A percentile compares a stretch with the other conserved stretches of the same genome.
phyloP scores from a whole-genome alignment of 2,113 vertebrate genomes.

The Gallinago paraguaiae region DNA sequence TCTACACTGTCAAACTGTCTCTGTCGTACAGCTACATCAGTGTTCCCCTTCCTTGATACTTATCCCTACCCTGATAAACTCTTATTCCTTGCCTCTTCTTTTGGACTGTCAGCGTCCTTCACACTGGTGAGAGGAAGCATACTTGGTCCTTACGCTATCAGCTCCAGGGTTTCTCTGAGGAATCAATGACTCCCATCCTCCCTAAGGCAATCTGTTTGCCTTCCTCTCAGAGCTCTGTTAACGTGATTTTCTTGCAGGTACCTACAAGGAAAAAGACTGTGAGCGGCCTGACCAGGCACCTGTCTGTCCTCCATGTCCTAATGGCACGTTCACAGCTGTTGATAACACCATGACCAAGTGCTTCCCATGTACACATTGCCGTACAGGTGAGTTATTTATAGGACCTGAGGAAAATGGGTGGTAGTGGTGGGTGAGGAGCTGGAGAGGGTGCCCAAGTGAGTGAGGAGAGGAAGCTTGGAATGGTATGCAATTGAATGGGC shows the following conservation, averaged over 20 bases:
- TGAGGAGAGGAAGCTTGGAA: rapidly evolving
- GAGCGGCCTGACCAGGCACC: background rate
- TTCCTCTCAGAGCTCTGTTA: background rate
- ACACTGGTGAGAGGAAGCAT: background rate
- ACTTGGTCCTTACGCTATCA: background rate
- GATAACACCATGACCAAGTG: slow-evolving; percentile 53
- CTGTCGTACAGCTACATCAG: background rate
- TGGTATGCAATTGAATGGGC: background rate
- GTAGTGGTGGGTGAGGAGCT: background rate
- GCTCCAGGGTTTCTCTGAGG: background rate
- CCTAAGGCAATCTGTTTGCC: rapidly evolving
- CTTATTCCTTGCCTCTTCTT: background rate
- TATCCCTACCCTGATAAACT: background rate
- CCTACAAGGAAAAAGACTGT: slow-evolving; percentile 62
- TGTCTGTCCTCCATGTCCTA: background rate
- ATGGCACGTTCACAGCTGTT: slow-evolving; percentile 21
- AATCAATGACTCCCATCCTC: background rate
- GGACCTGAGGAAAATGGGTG: background rate
- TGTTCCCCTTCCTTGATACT: background rate
- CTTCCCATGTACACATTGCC: slow-evolving; percentile 12
- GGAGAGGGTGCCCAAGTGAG: background rate
- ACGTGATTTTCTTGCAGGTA: slow-evolving; percentile 47
- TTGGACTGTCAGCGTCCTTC: background rate
- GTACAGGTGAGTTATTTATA: background rate
- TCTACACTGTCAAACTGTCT: background rate